phyloP scores from a whole-genome alignment of 2,113 vertebrate genomes.

The Neogale vison region DNA sequence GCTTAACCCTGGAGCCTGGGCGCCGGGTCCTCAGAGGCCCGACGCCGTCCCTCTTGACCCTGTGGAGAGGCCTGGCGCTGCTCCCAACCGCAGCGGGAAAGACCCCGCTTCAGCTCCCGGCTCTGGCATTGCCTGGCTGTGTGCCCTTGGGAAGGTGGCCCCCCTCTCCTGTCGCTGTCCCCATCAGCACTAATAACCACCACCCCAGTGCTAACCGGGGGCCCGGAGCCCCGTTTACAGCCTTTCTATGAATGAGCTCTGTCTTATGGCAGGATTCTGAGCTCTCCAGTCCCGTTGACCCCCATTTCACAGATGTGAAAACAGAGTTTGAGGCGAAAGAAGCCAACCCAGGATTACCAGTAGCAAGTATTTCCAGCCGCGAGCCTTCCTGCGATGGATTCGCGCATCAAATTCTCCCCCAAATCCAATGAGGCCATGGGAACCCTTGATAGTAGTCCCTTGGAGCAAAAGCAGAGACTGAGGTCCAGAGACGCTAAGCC shows the following conservation, averaged over 20 bases:
- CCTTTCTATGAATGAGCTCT: background rate
- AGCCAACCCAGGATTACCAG: background rate
- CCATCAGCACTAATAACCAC: accelerated
- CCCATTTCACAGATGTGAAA: background rate
- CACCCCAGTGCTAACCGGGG: accelerated
- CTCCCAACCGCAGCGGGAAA: background rate
- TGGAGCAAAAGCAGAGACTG: background rate
- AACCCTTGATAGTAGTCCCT: background rate
- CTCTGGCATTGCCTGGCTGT: background rate
- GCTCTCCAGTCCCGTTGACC: background rate
- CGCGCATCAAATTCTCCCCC: background rate
- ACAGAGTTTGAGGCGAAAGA: background rate
- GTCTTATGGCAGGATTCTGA: background rate
- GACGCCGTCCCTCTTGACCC: constrained; percentile 5
- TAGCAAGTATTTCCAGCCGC: accelerated
- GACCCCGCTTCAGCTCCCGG: background rate
- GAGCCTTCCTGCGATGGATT: background rate
- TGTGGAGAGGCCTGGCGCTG: background rate
- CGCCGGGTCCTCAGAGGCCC: constrained; percentile 67
- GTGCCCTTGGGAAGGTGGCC: background rate
- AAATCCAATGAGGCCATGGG: background rate
- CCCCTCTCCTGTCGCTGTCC: background rate
- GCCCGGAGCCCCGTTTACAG: background rate
- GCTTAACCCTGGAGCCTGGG: constrained; percentile 77
- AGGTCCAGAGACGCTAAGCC: background rate